Evolutionary conservation across 1,140 invertebrate species (phyloP).

Genomic region (Drosophila punjabiensis): DNA sequence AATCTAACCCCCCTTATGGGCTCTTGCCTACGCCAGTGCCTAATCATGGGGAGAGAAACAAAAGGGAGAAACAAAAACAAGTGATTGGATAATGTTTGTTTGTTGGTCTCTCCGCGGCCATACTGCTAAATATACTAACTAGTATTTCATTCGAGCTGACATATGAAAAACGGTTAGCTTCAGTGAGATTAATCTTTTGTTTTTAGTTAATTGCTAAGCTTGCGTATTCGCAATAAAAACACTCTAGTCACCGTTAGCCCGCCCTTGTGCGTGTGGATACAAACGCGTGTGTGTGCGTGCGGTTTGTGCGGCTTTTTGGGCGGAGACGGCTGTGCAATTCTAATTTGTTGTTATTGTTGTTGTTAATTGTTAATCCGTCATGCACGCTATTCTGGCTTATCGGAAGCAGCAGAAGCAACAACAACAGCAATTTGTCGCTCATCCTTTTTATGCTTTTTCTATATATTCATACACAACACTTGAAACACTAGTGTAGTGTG

Average conservation of each 20-base stretch:
- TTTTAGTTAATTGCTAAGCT: neutral
- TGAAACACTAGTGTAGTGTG: neutral
- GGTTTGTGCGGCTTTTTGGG: conserved; percentile 41
- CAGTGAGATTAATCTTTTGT: neutral
- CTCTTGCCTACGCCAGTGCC: neutral
- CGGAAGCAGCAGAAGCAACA: neutral
- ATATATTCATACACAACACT: neutral
- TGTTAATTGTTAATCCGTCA: neutral
- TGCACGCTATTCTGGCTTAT: neutral
- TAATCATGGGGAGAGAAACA: neutral
- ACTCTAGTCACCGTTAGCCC: conserved; percentile 45
- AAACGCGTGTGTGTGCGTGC: conserved; percentile 4
- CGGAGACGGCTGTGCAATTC: neutral
- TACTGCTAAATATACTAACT: neutral
- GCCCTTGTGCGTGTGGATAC: conserved; percentile 10
- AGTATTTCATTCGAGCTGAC: neutral
- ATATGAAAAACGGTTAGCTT: neutral
- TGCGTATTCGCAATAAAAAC: conserved; percentile 28
- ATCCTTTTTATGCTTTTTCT: conserved; percentile 5
- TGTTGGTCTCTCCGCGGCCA: conserved; percentile 9
- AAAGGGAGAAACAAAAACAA: conserved; percentile 38
- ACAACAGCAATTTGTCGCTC: neutral
- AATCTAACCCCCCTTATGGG: neutral
- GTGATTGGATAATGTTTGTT: conserved; percentile 40
- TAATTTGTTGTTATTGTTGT: conserved; percentile 3